These are phyloP conservation scores for Euura saliciscinereae DNA, from an alignment of 1,140 invertebrate genomes.

Conservation along the genomic window DNA sequence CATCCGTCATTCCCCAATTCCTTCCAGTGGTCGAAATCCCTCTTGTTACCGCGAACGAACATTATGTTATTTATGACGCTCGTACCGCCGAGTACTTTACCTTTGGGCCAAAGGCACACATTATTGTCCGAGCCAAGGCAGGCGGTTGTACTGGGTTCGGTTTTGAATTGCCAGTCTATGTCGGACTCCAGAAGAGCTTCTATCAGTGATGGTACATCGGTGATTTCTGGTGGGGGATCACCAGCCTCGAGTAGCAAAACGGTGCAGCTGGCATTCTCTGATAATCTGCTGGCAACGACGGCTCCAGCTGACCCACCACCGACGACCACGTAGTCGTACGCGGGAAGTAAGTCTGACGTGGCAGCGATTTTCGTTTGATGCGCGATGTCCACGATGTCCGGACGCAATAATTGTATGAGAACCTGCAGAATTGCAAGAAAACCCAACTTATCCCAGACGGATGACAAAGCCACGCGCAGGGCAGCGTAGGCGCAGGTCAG, in stretches of 20 bases:
- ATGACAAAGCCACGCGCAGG: no score
- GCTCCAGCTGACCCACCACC: conserved; percentile 78
- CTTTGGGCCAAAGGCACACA: conserved; percentile 61
- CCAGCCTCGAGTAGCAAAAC: conserved; percentile 83
- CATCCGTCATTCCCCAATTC: conserved; percentile 35
- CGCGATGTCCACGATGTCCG: conserved; percentile 69
- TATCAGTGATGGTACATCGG: conserved; percentile 79
- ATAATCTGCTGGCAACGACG: conserved; percentile 84
- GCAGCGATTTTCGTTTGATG: conserved; percentile 61
- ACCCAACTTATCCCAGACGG: conserved; percentile 42
- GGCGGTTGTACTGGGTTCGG: conserved; percentile 55
- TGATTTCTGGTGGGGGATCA: conserved; percentile 74
- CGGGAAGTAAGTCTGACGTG: conserved; percentile 58
- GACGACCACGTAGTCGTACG: conserved; percentile 65
- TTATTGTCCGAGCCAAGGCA: conserved; percentile 46
- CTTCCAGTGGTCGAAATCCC: conserved; percentile 23
- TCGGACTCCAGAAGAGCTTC: conserved; percentile 43
- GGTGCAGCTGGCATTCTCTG: conserved; percentile 75
- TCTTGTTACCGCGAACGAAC: conserved; percentile 66
- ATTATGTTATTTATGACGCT: conserved; percentile 72
- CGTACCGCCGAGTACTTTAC: conserved; percentile 66
- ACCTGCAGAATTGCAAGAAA: conserved; percentile 66
- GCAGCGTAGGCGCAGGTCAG: no score
- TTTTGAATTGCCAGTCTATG: conserved; percentile 63
- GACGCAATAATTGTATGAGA: conserved; percentile 63